These are phyloP conservation scores for Tolmerus cingulatus DNA, from an alignment of 2,888 invertebrate genomes.

Conservation along the genomic window DNA sequence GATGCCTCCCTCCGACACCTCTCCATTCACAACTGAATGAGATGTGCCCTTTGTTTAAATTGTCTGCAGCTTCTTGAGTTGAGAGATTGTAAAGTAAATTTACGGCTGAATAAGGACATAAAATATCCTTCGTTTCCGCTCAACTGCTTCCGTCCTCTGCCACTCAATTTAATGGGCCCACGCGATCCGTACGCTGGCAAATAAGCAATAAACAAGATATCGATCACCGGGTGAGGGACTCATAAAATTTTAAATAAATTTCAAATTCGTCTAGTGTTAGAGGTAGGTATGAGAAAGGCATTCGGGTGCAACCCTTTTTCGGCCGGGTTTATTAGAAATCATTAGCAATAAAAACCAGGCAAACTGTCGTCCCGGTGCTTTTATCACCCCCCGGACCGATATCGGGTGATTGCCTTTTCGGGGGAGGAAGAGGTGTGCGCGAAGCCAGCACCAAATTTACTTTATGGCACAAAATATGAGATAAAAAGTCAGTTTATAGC, in stretches of 20 bases:
- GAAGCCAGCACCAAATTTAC: slow-evolving; percentile 16
- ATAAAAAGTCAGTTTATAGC: slow-evolving; percentile 41
- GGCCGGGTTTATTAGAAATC: slow-evolving; percentile 18
- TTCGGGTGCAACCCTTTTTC: background rate
- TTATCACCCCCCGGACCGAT: slow-evolving; percentile 4
- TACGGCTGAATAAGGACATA: background rate
- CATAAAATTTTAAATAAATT: slow-evolving; percentile 19
- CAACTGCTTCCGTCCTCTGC: background rate
- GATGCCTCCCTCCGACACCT: background rate
- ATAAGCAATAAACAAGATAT: slow-evolving; percentile 16
- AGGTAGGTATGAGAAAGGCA: background rate
- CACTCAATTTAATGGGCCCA: background rate
- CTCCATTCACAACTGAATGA: background rate
- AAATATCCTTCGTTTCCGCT: background rate
- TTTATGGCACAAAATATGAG: slow-evolving; percentile 38
- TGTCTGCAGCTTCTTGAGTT: background rate
- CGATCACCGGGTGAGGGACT: background rate
- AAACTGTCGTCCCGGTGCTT: background rate
- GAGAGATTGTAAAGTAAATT: background rate
- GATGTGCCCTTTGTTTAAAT: background rate
- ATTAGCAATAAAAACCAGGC: slow-evolving; percentile 28
- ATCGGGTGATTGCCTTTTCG: slow-evolving; percentile 23
- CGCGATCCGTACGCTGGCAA: background rate
- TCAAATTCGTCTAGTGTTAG: background rate
- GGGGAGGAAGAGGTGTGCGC: background rate